These are phyloP conservation scores for Mastacembelus armatus DNA, from an alignment of 2,797 vertebrate species.

Conservation along the genomic window DNA sequence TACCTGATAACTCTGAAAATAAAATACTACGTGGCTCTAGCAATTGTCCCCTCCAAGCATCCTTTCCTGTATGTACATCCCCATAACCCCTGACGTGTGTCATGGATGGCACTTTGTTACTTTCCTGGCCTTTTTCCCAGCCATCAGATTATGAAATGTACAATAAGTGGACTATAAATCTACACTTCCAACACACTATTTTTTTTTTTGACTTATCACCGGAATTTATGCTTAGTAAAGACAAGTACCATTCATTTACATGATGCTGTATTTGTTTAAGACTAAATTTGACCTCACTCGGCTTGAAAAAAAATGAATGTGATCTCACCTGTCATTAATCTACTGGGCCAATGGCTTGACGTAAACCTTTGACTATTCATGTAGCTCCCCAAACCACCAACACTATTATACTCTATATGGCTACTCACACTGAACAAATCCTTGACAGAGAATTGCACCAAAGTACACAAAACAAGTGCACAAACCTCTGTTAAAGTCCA, in stretches of 20 bases:
- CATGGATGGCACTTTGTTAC: no score
- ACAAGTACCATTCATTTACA: neutral
- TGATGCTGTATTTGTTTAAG: neutral
- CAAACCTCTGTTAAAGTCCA: conserved; percentile 96
- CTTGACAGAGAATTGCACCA: neutral
- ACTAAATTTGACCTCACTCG: neutral
- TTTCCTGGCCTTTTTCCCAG: no score
- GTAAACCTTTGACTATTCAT: conserved; percentile 7
- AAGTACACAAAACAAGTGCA: neutral
- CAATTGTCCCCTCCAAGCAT: no score
- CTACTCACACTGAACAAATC: neutral
- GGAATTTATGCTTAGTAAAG: conserved; percentile 3
- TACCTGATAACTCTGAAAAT: neutral
- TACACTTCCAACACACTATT: conserved; percentile 4
- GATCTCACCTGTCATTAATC: neutral
- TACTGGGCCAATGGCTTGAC: neutral
- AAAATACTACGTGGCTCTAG: no score
- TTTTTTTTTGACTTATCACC: no score
- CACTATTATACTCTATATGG: neutral
- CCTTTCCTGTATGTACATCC: no score
- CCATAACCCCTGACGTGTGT: no score
- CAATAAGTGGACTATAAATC: neutral
- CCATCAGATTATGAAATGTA: neutral
- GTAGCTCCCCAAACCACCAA: neutral
- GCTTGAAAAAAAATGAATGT: neutral